phyloP scores from a whole-genome alignment of 2,113 vertebrate genomes.

The Grus americana region DNA sequence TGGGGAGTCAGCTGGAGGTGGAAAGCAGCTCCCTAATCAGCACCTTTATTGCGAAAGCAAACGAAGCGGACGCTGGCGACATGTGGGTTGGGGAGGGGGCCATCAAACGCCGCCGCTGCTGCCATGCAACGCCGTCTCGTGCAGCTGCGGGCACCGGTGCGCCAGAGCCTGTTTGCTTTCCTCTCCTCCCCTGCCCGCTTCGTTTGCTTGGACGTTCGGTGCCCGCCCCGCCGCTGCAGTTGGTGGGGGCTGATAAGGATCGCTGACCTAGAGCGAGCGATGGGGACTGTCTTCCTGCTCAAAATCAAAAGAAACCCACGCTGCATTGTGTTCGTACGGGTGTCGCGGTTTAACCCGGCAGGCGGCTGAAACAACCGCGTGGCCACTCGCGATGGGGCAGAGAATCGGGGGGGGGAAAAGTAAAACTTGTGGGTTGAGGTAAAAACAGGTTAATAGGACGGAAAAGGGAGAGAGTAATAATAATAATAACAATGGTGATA shows the following conservation, averaged over 20 bases:
- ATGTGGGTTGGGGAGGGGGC: conserved; percentile 54
- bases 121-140: neutral
- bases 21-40: conserved; percentile 77
- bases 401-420: no score
- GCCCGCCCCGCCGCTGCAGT: neutral
- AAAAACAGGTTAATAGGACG: no score
- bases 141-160: accelerated
- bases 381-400: no score
- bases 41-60: conserved; percentile 78
- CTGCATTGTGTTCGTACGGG: accelerated
- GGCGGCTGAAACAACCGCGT: no score
- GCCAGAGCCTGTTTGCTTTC: neutral
- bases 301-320: neutral
- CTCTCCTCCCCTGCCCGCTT: neutral
- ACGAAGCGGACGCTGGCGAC: conserved; percentile 22
- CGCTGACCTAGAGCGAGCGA: neutral
- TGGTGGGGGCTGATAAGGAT: neutral
- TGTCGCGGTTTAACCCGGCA: no score
- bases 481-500: no score
- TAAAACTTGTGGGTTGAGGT: no score
- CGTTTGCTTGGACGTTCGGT: neutral
- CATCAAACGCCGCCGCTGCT: neutral
- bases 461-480: no score
- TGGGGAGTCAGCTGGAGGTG: conserved; percentile 50
- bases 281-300: neutral